A percentile compares a stretch with the other conserved stretches of the same genome.
Conservation (phyloP, 92 coral and sea anemone species). For the Anthopleura xanthogrammica region DNA sequence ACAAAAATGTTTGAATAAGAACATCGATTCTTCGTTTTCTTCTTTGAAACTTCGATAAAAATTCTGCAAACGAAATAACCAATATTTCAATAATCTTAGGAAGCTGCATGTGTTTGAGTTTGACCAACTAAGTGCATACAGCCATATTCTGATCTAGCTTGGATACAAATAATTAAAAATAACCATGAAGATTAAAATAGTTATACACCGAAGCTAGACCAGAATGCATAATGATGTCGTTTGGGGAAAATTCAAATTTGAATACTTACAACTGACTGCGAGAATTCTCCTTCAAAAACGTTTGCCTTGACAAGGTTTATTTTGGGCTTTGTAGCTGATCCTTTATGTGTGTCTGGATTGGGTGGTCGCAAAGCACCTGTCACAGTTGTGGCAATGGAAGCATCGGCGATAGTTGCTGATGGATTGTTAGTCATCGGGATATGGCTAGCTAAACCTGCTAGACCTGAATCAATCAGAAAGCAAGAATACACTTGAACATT, state of each 20-base stretch:
- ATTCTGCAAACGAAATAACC: not conserved
- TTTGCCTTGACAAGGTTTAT: not conserved
- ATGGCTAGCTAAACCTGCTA: not conserved
- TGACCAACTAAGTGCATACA: not conserved
- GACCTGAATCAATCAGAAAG: slow-evolving; percentile 1
- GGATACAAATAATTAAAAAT: no score
- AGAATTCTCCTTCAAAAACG: not conserved
- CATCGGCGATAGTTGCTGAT: not conserved
- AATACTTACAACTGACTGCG: not conserved
- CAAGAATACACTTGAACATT: no score
- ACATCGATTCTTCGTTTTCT: not conserved
- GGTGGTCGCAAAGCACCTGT: not conserved
- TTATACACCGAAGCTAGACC: no score
- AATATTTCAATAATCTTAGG: not conserved
- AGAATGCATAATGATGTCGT: no score
- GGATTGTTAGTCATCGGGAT: not conserved
- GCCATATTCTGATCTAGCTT: no score
- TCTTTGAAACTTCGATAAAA: not conserved
- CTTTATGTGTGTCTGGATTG: not conserved
- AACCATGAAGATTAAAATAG: no score
- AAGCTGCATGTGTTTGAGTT: not conserved
- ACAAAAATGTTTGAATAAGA: not conserved
- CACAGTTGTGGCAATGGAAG: not conserved
- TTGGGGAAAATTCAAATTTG: not conserved
- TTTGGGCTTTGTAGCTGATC: not conserved